Evolutionary conservation across 2,888 invertebrate species (phyloP), one percentile per base, ranked within the genome.

Genomic region (Eurois occulta): DNA sequence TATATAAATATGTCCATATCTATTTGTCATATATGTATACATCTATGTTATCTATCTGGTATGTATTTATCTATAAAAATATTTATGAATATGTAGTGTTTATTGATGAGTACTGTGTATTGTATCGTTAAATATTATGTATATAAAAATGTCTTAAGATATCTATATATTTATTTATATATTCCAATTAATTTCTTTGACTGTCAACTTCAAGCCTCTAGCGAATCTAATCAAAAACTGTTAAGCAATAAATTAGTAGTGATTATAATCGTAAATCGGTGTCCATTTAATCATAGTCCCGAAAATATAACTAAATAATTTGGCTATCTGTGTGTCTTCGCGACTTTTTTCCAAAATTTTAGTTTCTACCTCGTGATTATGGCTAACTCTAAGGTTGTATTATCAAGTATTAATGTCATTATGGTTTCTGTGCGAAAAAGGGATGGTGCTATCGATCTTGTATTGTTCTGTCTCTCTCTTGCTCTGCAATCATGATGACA

Each of bases 231-330:
- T 64, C 4, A 69, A 83, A 83, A 77, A 81, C 35, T 75, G n/a
- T 80, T 83, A 48, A 81, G 84, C 86, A 88, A 88, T 87, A 87
- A 89, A 80, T 80, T 84, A 83, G 83, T 84, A 77, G 83, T 87
- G 83, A 78, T 81, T 80, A 75, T 86, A 83, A 89, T 86, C 81
- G 85, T 88, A 87, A 86, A 81, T 91, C 80, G 87, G 88, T 91
- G 91, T 91, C 89, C 89, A 90, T 90, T 83, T 91, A 90, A 83
- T 84, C 86, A 75, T 81, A 85, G 72, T 84, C 64, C 81, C 43
- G 72, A 81, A 83, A 76, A 75, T 73, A 52, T 73, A 77, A 82
- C 78, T 85, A 76, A 87, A 88, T 90, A 87, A 90, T 90, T 89
- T 91, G 87, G 87, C 89, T 89, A 80, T 80, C 35, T 80, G 87